Evolutionary conservation across 2,113 vertebrate species (phyloP), one percentile per base, ranked within the genome.

Genomic region (Phrynosoma platyrhinos): DNA sequence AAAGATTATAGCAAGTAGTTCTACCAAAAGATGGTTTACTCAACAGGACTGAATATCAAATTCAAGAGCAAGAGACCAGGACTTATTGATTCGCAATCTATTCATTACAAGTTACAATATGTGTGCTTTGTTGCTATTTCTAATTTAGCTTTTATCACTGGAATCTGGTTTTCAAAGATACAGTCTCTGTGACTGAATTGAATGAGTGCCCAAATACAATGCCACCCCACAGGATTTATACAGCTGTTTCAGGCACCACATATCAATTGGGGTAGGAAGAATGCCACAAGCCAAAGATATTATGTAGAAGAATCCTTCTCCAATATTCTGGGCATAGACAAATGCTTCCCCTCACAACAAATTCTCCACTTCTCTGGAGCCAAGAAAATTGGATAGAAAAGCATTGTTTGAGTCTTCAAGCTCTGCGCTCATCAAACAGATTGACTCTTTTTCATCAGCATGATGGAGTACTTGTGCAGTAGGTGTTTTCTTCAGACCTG

Each of bases 261-360:
- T 52, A 58, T 47, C n/a, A 30, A 62, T 62, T 83, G 58, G 69
- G 27, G 27, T 21, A 53, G 10, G 90, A 84, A 82, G 1, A 76
- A 87, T 3, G 0, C 0, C 6, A 20, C 14, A 75, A 16, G 1
- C 8, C 2, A 9, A 92, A 83, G 40, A 52, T 68, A 83, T 84
- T 71, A 36, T 71, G 10, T 53, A 84, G 55, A 88, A 81, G 16
- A 58, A 32, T 20, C 30, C 53, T 27, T 23, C 79, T n/a, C 30
- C 68, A 9, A 21, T 10, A 62, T 23, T 62, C 62, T 4, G n/a
- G 83, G 14, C 76, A 27, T 9, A 83, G 62, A 77, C n/a, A 64
- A 77, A 68, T 76, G 71, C 86, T 13, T 74, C 87, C 81, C 85
- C 90, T 47, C 47, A n/a, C 86, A 83, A 58, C 78, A 84, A 90